Percentiles rank a stretch among this genome's conserved stretches.
These are phyloP conservation scores for Myotis daubentonii DNA, from an alignment of 2,797 vertebrate genomes.

Conservation along the genomic window DNA sequence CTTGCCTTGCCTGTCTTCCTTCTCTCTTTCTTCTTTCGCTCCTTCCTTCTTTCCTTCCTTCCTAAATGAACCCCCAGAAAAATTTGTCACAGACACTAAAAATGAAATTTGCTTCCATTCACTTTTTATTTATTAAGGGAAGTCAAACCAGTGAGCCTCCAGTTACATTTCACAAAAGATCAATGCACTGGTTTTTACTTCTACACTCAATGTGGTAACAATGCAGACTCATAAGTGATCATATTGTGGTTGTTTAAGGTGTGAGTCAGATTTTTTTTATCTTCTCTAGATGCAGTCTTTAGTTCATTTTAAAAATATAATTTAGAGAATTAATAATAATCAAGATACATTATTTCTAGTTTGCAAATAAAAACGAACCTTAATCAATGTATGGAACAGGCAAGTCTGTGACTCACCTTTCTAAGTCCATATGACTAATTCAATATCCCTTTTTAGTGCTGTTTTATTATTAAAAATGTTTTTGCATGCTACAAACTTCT, in stretches of 20 bases:
- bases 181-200: neutral
- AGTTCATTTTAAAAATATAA: slow-evolving; percentile 34
- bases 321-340: slow-evolving; percentile 25
- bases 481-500: slow-evolving; percentile 53
- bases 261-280: slow-evolving; percentile 8
- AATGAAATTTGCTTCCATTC: neutral
- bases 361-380: slow-evolving; percentile 58
- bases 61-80: neutral
- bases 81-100: slow-evolving; percentile 28
- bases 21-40: too few species aligned
- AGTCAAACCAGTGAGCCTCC: neutral
- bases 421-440: slow-evolving; percentile 59
- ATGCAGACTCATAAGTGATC: neutral
- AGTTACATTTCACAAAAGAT: slow-evolving; percentile 21
- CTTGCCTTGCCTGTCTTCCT: neutral
- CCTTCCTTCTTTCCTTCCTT: neutral
- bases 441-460: slow-evolving; percentile 22
- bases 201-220: neutral
- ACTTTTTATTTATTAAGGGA: slow-evolving; percentile 41
- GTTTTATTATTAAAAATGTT: neutral
- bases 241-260: neutral
- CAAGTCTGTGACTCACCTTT: slow-evolving; percentile 51
- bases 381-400: slow-evolving; percentile 45
- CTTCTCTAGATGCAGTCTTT: slow-evolving; percentile 16
- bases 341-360: slow-evolving; percentile 32